phyloP scores from a whole-genome alignment of 2,797 vertebrate species.

The Falco biarmicus region DNA sequence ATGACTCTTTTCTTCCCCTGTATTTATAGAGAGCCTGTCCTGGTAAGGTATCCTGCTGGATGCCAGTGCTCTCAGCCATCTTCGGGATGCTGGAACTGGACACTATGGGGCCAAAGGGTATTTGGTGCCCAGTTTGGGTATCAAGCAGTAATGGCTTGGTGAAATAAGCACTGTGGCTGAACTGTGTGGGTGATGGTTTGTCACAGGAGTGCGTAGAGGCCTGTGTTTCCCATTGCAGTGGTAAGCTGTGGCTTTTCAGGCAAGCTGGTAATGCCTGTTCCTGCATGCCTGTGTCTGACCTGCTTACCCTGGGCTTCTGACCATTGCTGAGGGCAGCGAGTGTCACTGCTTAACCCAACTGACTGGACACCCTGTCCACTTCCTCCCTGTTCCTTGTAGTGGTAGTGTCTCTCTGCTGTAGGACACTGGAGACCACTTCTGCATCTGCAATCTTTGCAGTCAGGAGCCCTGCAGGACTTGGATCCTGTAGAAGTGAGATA shows the following conservation, averaged over 20 bases:
- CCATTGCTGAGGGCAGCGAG: not conserved
- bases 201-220: rapidly evolving
- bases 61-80: not conserved
- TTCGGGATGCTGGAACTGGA: not conserved
- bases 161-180: rapidly evolving
- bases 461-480: not conserved
- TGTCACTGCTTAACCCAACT: not conserved
- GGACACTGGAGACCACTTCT: rapidly evolving
- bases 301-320: not conserved
- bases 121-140: not conserved
- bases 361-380: rapidly evolving
- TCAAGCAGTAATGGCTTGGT: not conserved
- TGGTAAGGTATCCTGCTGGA: not conserved
- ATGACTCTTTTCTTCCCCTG: not conserved
- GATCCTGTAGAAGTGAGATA: not conserved
- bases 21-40: not conserved
- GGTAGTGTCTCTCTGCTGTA: rapidly evolving
- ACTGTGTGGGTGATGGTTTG: not conserved
- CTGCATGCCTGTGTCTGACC: not conserved
- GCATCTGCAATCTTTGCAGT: rapidly evolving
- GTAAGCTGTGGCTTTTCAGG: not conserved
- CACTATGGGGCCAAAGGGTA: rapidly evolving
- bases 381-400: not conserved
- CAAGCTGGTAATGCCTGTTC: rapidly evolving
- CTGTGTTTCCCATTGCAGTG: not conserved